These are phyloP conservation scores for Leptopterna dolabrata DNA, from an alignment of 2,888 invertebrate species.

Conservation along the genomic window DNA sequence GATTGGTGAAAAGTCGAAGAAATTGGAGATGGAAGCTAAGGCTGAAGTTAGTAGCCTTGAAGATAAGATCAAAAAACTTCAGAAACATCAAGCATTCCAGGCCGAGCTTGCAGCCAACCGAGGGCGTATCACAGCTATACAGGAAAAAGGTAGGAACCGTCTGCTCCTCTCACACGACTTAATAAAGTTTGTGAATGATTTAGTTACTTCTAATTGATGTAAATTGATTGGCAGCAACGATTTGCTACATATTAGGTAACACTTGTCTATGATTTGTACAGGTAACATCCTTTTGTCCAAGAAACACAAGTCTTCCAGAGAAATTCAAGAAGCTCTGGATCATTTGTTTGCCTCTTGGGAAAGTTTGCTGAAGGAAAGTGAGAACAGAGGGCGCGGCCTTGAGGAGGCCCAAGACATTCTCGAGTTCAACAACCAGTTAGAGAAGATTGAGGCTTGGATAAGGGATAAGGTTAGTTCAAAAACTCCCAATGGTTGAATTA, in stretches of 20 bases:
- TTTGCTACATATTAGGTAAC: not conserved
- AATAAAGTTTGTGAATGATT: too few species aligned
- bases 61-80: constrained; percentile 94
- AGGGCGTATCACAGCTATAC: constrained; percentile 85
- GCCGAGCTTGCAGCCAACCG: constrained; percentile 91
- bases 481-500: too few species aligned
- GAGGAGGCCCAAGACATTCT: constrained; percentile 98
- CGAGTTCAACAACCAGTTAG: constrained; percentile 95
- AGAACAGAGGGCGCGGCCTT: constrained; percentile 80
- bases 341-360: constrained; percentile 81
- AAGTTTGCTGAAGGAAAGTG: constrained; percentile 78
- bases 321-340: constrained; percentile 77
- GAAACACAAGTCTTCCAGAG: constrained; percentile 77
- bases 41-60: constrained; percentile 81
- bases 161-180: not conserved
- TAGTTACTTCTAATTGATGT: too few species aligned
- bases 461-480: constrained; percentile 83
- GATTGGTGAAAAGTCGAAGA: constrained; percentile 92
- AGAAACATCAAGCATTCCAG: constrained; percentile 95
- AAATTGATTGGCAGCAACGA: too few species aligned
- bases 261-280: constrained; percentile 37
- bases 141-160: constrained; percentile 67
- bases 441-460: constrained; percentile 97
- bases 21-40: constrained; percentile 82
- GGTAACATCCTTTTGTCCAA: constrained; percentile 78